phyloP scores from a whole-genome alignment of 2,797 vertebrate species.

The Rhynchotus rufescens region DNA sequence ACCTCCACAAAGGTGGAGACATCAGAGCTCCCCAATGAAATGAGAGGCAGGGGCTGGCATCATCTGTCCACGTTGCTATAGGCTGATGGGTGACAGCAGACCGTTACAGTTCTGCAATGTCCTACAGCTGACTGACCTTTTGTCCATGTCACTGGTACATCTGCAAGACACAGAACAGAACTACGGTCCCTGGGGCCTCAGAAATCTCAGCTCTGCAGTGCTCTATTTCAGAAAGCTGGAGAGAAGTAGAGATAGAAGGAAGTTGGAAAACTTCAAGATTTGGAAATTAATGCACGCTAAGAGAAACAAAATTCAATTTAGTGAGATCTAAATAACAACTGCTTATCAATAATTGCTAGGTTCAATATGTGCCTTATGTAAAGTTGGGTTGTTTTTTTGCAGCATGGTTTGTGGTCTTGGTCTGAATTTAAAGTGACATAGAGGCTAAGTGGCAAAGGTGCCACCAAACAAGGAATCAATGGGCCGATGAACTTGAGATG shows the following conservation, averaged over 20 bases:
- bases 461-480: not conserved
- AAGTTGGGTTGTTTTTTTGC: not conserved
- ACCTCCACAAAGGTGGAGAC: slow-evolving; percentile 33
- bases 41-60: not conserved
- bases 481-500: not conserved
- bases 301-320: not conserved
- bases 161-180: not conserved
- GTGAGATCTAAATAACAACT: not conserved
- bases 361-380: not conserved
- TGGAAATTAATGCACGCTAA: not conserved
- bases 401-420: fast-evolving
- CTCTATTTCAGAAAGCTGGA: not conserved
- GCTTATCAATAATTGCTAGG: not conserved
- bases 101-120: fast-evolving
- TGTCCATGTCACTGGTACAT: not conserved
- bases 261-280: not conserved
- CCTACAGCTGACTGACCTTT: slow-evolving; percentile 12
- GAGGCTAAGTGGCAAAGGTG: not conserved
- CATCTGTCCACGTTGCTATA: not conserved
- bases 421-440: not conserved
- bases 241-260: not conserved
- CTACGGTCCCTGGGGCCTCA: not conserved
- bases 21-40: not conserved
- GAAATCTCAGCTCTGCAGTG: not conserved
- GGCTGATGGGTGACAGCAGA: not conserved